A percentile compares a stretch with the other conserved stretches of the same genome.
These are phyloP conservation scores for Meteorus sp. DNA, from an alignment of 1,140 invertebrate species.

Conservation along the genomic window DNA sequence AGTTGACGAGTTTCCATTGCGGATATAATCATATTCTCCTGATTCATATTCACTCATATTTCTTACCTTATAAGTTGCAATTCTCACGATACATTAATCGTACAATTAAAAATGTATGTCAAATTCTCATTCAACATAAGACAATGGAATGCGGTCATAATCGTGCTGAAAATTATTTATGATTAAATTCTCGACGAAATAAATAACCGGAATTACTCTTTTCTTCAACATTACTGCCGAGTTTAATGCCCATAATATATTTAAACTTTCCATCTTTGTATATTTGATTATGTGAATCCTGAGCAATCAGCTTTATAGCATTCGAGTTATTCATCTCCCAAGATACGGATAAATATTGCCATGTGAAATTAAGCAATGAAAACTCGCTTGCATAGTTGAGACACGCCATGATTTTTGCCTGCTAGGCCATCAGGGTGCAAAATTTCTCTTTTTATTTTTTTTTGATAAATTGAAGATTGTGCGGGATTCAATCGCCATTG, in stretches of 20 bases:
- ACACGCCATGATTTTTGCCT: conserved; percentile 25
- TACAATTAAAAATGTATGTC: neutral
- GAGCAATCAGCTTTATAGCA: too few relatives aligned
- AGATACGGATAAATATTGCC: too few relatives aligned
- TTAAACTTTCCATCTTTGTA: too few relatives aligned
- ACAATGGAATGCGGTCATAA: neutral
- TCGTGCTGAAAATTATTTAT: neutral
- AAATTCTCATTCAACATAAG: too few relatives aligned
- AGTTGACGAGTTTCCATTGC: neutral
- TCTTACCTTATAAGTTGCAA: conserved; percentile 3
- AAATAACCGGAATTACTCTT: neutral
- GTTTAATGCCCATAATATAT: conserved; percentile 18
- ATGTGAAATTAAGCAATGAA: conserved; percentile 24
- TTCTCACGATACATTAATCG: conserved; percentile 9
- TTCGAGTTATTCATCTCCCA: too few relatives aligned
- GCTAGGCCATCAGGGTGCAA: conserved; percentile 14
- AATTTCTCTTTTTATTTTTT: neutral
- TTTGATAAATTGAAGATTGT: conserved; percentile 24
- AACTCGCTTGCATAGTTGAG: conserved; percentile 23
- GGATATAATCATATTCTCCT: neutral
- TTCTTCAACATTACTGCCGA: neutral
- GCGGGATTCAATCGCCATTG: neutral
- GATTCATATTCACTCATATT: neutral
- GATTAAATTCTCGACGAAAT: neutral
- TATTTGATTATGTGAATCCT: too few relatives aligned